Conservation (phyloP, 2,797 vertebrate genomes). For the Aratinga solstitialis region DNA sequence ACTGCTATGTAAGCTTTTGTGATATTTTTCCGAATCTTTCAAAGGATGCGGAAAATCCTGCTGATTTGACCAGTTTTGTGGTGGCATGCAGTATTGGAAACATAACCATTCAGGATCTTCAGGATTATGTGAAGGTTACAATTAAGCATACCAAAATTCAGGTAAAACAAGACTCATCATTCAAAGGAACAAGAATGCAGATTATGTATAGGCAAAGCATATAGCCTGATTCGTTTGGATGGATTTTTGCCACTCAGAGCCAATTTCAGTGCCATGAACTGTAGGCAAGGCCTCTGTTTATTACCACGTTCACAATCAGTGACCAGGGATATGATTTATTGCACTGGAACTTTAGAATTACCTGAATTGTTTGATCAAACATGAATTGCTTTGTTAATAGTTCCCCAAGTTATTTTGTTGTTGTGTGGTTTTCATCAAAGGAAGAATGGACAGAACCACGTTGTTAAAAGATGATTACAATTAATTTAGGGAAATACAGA, state of each 20-base stretch:
- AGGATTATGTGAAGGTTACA: slow-evolving; percentile 85
- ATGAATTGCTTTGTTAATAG: not conserved
- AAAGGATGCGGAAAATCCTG: slow-evolving; percentile 73
- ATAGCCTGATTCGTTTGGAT: not conserved
- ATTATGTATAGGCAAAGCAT: not conserved
- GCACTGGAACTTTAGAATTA: not conserved
- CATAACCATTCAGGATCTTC: slow-evolving; percentile 82
- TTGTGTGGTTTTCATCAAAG: not conserved
- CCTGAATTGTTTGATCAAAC: not conserved
- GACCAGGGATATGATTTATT: not conserved
- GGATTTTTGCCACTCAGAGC: not conserved
- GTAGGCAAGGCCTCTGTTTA: not conserved
- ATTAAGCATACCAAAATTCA: slow-evolving; percentile 83
- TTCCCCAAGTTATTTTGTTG: not conserved
- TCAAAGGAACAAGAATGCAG: not conserved
- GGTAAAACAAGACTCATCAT: slow-evolving; percentile 74
- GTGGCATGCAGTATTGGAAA: slow-evolving; percentile 95
- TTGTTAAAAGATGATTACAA: not conserved
- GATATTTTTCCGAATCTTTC: slow-evolving; percentile 41
- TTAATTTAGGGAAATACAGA: not conserved
- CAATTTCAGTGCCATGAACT: not conserved
- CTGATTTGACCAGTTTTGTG: slow-evolving; percentile 88
- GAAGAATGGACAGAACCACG: not conserved
- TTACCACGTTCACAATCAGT: not conserved
- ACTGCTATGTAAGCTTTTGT: not conserved